phyloP scores from a whole-genome alignment of 2,797 vertebrate genomes.

The Ataeniobius toweri region DNA sequence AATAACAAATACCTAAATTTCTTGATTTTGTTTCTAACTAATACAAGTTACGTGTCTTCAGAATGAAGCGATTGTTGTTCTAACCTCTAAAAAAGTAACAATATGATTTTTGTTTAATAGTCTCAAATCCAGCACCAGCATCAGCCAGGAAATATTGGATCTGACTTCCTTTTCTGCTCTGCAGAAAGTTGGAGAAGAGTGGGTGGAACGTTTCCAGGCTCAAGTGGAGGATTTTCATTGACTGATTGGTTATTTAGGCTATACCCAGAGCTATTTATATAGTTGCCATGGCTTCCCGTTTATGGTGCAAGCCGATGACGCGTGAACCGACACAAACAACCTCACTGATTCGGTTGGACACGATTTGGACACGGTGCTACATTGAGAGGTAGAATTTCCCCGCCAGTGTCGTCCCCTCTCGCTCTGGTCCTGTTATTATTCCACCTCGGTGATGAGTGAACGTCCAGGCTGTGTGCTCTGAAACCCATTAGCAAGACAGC shows the following conservation, averaged over 20 bases:
- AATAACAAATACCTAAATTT: not conserved
- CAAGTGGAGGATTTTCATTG: constrained; percentile 59
- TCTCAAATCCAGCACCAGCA: not conserved
- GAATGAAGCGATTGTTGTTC: not conserved
- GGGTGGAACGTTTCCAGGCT: constrained; percentile 42
- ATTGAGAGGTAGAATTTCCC: constrained; percentile 7
- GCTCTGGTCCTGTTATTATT: constrained; percentile 30
- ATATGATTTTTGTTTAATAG: not conserved
- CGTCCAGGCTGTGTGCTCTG: constrained; percentile 57
- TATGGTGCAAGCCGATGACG: constrained; percentile 51
- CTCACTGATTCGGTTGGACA: constrained; percentile 20
- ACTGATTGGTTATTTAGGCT: constrained; percentile 65
- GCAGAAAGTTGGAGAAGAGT: constrained; percentile 44
- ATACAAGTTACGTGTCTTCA: not conserved
- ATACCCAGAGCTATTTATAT: constrained; percentile 61
- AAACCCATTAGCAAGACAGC: constrained; percentile 67
- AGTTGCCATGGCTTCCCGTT: constrained; percentile 61
- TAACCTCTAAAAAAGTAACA: not conserved
- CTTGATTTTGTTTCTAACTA: no score
- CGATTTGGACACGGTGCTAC: constrained; percentile 12
- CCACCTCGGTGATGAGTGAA: constrained; percentile 47
- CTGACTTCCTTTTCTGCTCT: constrained; percentile 2
- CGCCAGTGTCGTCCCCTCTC: not conserved
- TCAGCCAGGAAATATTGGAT: not conserved
- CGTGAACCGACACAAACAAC: constrained; percentile 33